phyloP scores from a whole-genome alignment of 2,113 vertebrate genomes.

The Microcebus murinus region DNA sequence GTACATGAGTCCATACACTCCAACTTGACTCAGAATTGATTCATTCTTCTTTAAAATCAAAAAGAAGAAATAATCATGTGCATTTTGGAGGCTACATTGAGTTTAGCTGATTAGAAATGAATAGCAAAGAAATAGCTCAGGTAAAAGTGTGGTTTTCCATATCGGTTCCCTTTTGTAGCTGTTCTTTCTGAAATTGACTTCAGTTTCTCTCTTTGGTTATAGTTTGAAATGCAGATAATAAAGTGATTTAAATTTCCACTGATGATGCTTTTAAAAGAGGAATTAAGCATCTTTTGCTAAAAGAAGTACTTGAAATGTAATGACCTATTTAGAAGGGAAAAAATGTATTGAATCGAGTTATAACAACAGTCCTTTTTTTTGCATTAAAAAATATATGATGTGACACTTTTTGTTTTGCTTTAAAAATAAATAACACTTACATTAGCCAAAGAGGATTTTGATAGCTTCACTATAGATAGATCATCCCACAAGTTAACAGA shows the following conservation, averaged over 20 bases:
- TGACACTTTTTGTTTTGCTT: conserved; percentile 17
- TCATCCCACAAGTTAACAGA: neutral
- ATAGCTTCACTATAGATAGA: neutral
- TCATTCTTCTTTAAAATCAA: conserved; percentile 72
- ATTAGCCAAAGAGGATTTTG: neutral
- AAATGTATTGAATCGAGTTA: conserved; percentile 15
- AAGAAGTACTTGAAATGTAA: conserved; percentile 58
- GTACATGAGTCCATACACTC: conserved; percentile 50
- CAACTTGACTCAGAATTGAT: conserved; percentile 64
- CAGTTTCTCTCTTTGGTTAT: conserved; percentile 38
- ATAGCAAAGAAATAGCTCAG: conserved; percentile 52
- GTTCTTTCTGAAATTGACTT: conserved; percentile 70
- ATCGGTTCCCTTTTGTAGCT: conserved; percentile 39
- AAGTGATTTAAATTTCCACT: conserved; percentile 73
- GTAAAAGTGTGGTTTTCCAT: conserved; percentile 60
- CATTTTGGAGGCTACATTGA: neutral
- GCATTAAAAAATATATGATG: neutral
- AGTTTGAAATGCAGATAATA: conserved; percentile 76
- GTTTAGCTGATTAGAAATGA: conserved; percentile 69
- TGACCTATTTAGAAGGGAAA: conserved; percentile 59
- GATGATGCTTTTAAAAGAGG: conserved; percentile 42
- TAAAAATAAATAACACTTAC: neutral
- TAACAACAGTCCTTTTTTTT: conserved; percentile 49
- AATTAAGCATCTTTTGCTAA: conserved; percentile 66
- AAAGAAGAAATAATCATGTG: conserved; percentile 54